These are phyloP conservation scores for Rhynchomys soricoides DNA, from an alignment of 2,113 vertebrate genomes.

Conservation along the genomic window DNA sequence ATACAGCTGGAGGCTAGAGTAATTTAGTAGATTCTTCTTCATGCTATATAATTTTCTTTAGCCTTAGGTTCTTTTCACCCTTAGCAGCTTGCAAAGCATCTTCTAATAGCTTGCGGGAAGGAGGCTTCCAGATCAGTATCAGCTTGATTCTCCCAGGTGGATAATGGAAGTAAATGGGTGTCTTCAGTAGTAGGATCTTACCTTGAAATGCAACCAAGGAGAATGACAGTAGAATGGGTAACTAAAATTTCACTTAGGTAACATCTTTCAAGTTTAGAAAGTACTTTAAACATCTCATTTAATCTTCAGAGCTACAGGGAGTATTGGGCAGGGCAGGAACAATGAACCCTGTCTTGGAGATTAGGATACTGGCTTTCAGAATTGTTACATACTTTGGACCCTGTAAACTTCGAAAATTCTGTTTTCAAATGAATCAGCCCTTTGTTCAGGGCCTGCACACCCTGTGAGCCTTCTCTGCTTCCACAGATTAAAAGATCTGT, in stretches of 20 bases:
- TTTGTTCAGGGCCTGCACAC: background rate
- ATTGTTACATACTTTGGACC: conserved; percentile 50
- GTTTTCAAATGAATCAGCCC: conserved; percentile 11
- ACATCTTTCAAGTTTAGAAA: conserved; percentile 47
- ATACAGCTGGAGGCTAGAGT: background rate
- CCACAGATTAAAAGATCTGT: background rate
- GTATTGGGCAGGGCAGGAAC: conserved; percentile 38
- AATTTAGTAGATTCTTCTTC: background rate
- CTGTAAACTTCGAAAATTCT: background rate
- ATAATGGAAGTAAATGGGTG: background rate
- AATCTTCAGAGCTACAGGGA: conserved; percentile 31
- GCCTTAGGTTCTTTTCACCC: background rate
- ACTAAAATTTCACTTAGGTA: background rate
- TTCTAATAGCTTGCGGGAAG: background rate
- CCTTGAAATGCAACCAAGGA: background rate
- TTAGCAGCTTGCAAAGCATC: background rate
- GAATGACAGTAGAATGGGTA: background rate
- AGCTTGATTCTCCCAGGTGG: background rate
- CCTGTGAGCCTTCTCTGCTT: background rate
- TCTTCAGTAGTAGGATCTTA: background rate
- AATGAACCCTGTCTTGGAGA: conserved; percentile 66
- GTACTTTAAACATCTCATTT: conserved; percentile 41
- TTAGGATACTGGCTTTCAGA: conserved; percentile 33
- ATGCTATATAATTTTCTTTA: background rate
- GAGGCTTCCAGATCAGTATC: background rate